Percentiles rank a stretch among this genome's conserved stretches.
Conservation (phyloP, 2,113 vertebrate genomes). For the human region DNA sequence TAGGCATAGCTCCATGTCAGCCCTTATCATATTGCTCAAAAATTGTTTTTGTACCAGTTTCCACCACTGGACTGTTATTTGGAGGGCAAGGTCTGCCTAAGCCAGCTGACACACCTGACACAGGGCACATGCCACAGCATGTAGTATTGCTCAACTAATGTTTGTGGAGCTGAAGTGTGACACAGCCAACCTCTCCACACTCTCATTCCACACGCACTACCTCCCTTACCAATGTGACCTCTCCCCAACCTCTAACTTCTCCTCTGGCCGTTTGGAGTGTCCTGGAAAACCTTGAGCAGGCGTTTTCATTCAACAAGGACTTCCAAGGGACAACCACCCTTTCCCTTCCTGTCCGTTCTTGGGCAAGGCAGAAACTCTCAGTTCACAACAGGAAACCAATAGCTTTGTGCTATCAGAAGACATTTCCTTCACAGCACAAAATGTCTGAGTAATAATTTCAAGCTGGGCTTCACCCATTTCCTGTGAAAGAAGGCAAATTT, state of each 20-base stretch:
- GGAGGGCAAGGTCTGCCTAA: neutral
- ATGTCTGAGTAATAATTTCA: slow-evolving; percentile 90
- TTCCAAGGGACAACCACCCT: slow-evolving; percentile 72
- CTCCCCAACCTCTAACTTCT: neutral
- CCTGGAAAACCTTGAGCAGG: slow-evolving; percentile 50
- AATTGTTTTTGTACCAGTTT: neutral
- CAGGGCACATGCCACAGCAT: rapidly evolving
- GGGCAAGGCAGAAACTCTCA: slow-evolving; percentile 84
- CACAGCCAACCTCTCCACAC: too few relatives aligned
- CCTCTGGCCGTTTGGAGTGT: neutral
- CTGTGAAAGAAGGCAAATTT: slow-evolving; percentile 88
- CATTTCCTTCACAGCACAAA: slow-evolving; percentile 92
- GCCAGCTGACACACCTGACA: neutral
- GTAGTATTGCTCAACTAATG: neutral
- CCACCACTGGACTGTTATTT: rapidly evolving
- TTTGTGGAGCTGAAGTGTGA: neutral
- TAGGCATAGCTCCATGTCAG: neutral
- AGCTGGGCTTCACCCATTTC: slow-evolving; percentile 94
- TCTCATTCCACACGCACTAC: rapidly evolving
- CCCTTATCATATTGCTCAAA: neutral
- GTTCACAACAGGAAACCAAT: slow-evolving; percentile 95
- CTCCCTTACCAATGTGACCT: neutral
- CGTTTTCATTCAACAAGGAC: slow-evolving; percentile 71
- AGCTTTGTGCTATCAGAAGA: slow-evolving; percentile 92
- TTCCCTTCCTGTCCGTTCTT: slow-evolving; percentile 79